Evolutionary conservation across 2,797 vertebrate species (phyloP), one percentile per base, ranked within the genome.

Genomic region (Sorex maritimensis): DNA sequence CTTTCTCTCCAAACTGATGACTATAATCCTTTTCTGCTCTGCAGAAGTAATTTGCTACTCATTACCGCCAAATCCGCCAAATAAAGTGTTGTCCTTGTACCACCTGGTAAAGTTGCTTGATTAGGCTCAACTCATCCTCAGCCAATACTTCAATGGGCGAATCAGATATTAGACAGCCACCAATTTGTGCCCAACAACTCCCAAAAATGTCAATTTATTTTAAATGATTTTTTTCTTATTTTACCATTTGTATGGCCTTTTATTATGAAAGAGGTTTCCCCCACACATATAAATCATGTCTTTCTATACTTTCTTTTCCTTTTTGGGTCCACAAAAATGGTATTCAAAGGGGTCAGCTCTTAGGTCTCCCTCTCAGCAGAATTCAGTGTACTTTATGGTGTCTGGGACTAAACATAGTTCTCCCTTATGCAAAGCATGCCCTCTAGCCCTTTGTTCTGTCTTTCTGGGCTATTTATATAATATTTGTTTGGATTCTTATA

Each of bases 211-310:
- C 30, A 26, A 77, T 7, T 38, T 82, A 90, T 58, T 14, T 44
- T 71, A 93, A 92, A 68, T 44, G 8, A 72, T 9, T 46, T 26
- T 81, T 81, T 34, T 44, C 26, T 91, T 55, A 9, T 80, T 67
- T 79, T 44, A 65, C 17, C 55, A 46, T 68, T 34, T 75, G 41
- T 3, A 28, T 41, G 49, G 65, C 21, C 69, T 71, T 85, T 84
- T 46, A 46, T 65, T 85, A 65, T 74, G 81, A 80, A 14, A 1
- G 15, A 14, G n/a, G 55, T 75, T 75, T 2, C 28, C 55, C 41
- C 49, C 14, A 44, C 4, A 11, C 5, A 26, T 49, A 82, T 92
- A 86, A 92, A 75, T 77, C 38, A 24, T 72, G 72, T 61, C 7
- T 88, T 75, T 17, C 19, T n/a, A 67, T n/a, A n/a, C 13, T 30